Evolutionary conservation across 2,113 vertebrate genomes (phyloP), one percentile per base, ranked within the genome.

Genomic region (Mesitornis unicolor): DNA sequence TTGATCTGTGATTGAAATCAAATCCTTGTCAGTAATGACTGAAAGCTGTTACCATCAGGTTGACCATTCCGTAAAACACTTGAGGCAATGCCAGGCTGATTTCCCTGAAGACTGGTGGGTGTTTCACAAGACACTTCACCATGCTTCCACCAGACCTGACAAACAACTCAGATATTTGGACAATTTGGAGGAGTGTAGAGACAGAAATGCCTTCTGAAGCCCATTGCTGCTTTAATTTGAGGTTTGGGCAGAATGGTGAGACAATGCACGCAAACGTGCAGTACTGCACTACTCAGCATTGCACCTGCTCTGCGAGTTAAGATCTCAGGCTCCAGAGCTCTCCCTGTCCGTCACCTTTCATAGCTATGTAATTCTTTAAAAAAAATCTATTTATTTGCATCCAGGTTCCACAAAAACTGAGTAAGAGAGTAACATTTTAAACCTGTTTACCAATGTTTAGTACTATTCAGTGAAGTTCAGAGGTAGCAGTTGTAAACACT

Each of bases 201-300:
- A 42, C 11, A 53, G 26, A 22, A 90, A 61, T 36, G 12, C 14
- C 11, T 60, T 74, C 36, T 57, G 45, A 68, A 54, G 17, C 38
- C 5, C 1, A 4, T 28, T 75, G 38, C 13, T 9, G 8, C 35
- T 40, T 85, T 47, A 24, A 17, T 64, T 18, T 40, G 35, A 63
- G 10, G 24, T 36, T 45, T 73, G 57, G 24, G 48, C 47, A 63
- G 57, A 57, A 67, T 5, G 10, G 29, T 53, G 45, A 75, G 76
- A 54, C 24, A 54, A 47, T 1, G 4, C 18, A 65, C 0, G 2
- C 29, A 56, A 69, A 60, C 36, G 22, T 79, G n/a, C 7, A 57
- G n/a, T 16, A 21, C 15, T 2, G 0, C 61, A 35, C n/a, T 29
- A 15, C 36, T 40, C 1, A 0, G 16, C 43, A 38, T 29, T 0